Base-by-base conservation (phyloP, 1,140 invertebrate species). In the Penaeus indicus region DNA sequence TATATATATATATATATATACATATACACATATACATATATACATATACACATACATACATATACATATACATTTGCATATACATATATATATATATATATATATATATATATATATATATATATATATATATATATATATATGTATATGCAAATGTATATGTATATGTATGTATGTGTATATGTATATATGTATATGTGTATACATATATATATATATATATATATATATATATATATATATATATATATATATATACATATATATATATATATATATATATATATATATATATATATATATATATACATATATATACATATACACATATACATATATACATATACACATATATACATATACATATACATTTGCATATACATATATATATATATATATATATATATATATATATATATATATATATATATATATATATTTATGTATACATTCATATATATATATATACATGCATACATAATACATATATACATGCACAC, bases 91-190 rank as follows among this genome's bases (percentile, higher is more conserved):
- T 72, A 72, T 72, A 38, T n/a, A n/a, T 25, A n/a, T 72, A 75
- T 75, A 75, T 75, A 75, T 75, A 75, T 75, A 27, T 75, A 75
- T 75, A 75, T 75, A 32, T 75, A 32, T 75, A 32, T 75, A 75
- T 75, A 75, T 75, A 75, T 75, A 75, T 75, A 75, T 27, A 32
- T 32, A 75, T 32, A 75, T 32, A 75, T 38, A 75, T 75, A 75
- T 75, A 75, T 75, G 21, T 32, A 75, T 75, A 13, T 75, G 3
- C 32, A 38, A 32, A 75, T 75, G 0, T 5, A 75, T 75, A 32
- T 75, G 32, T 75, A 72, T 72, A 72, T 27, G 27, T 72, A 72
- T 27, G 27, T 72, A 72, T 27, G 27, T n/a, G 27, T 27, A 72
- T 75, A n/a, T 75, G 19, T 21, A 75, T 75, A 25, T 75, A 75